Evolutionary conservation across 2,888 invertebrate genomes (phyloP).

Genomic region (Diarsia dahlii): DNA sequence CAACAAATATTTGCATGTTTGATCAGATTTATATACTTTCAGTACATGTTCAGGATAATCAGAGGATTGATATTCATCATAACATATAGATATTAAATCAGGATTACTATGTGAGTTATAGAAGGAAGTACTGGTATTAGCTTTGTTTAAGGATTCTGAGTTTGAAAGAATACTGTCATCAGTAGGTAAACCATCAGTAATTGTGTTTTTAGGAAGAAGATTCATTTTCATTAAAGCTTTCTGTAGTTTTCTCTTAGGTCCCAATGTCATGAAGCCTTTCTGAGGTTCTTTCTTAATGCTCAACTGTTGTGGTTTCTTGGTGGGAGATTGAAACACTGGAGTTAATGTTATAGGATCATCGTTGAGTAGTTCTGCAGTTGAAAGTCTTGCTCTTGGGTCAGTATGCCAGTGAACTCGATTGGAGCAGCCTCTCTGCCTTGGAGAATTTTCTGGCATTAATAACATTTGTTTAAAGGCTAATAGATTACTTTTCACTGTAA

Average conservation of each 20-base stretch:
- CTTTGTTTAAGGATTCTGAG: conserved; percentile 90
- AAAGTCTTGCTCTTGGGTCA: conserved; percentile 94
- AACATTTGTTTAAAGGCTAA: conserved; percentile 94
- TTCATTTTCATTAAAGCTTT: conserved; percentile 97
- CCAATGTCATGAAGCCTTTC: conserved; percentile 97
- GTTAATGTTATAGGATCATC: conserved; percentile 87
- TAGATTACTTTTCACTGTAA: conserved; percentile 99
- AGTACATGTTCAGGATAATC: conserved; percentile 99
- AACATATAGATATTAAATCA: conserved; percentile 95
- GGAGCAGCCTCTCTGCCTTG: conserved; percentile 92
- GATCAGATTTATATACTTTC: conserved; percentile 98
- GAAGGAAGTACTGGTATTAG: conserved; percentile 88
- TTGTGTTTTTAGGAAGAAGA: conserved; percentile 95
- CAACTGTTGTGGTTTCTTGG: conserved; percentile 90
- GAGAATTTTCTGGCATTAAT: conserved; percentile 94
- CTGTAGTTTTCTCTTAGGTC: conserved; percentile 95
- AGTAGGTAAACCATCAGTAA: conserved; percentile 92
- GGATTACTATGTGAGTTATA: conserved; percentile 97
- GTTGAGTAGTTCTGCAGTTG: conserved; percentile 93
- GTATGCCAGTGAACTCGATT: conserved; percentile 93
- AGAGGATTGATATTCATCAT: conserved; percentile 94
- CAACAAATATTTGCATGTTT: conserved; percentile 98
- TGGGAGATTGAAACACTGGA: conserved; percentile 90
- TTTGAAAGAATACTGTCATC: conserved; percentile 92
- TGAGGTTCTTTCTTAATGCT: conserved; percentile 92